A percentile compares a stretch with the other conserved stretches of the same genome.
phyloP scores from a whole-genome alignment of 2,888 invertebrate species.

The Diachrysia chrysitis region DNA sequence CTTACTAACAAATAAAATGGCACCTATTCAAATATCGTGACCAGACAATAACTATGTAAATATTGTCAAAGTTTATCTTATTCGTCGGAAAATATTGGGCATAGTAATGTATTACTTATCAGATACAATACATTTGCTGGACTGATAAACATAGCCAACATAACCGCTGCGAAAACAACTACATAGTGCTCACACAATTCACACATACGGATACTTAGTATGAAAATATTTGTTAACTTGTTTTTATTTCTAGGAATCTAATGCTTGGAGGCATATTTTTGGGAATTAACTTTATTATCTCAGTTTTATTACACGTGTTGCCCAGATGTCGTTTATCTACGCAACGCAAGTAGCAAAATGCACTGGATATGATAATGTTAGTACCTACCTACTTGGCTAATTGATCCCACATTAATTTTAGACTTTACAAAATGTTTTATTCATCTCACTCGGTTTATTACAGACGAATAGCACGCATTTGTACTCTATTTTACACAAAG shows the following conservation, averaged over 20 bases:
- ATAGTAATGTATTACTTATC: background rate
- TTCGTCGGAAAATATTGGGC: slow-evolving; percentile 5
- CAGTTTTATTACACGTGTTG: slow-evolving; percentile 13
- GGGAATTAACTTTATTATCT: slow-evolving; percentile 7
- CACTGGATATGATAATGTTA: slow-evolving; percentile 11
- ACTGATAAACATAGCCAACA: background rate
- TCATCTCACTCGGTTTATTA: background rate
- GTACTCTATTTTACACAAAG: background rate
- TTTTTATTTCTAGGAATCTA: slow-evolving; percentile 16
- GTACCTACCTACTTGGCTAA: slow-evolving; percentile 4
- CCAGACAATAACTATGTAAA: background rate
- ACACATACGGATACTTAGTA: background rate
- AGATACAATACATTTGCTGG: slow-evolving; percentile 7
- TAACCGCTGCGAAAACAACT: slow-evolving; percentile 2
- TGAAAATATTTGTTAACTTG: slow-evolving; percentile 9
- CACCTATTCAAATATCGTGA: slow-evolving; percentile 5
- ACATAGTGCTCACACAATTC: slow-evolving; percentile 8
- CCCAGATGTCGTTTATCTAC: slow-evolving; percentile 20
- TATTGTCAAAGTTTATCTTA: slow-evolving; percentile 4
- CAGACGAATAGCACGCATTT: background rate
- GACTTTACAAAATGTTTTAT: slow-evolving; percentile 6
- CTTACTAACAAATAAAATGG: background rate
- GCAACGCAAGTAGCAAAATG: slow-evolving; percentile 16
- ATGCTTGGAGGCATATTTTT: slow-evolving; percentile 8
- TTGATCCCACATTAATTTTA: slow-evolving; percentile 7